These are phyloP conservation scores for Drosophila meridiana DNA, from an alignment of 2,888 invertebrate genomes.

Conservation along the genomic window DNA sequence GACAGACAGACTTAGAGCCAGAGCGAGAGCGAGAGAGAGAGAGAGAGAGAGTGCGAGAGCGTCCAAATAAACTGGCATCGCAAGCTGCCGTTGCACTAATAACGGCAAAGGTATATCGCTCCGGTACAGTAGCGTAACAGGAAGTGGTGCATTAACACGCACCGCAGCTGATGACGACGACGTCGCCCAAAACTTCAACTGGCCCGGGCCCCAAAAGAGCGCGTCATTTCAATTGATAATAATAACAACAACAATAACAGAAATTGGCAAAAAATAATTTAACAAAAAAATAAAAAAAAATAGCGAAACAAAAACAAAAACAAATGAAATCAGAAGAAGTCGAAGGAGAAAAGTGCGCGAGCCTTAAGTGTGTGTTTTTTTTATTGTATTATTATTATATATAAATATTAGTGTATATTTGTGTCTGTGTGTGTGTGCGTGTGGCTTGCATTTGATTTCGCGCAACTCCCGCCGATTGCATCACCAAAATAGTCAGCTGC, in stretches of 20 bases:
- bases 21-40: not conserved
- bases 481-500: constrained; percentile 53
- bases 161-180: constrained; percentile 64
- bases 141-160: constrained; percentile 83
- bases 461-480: constrained; percentile 58
- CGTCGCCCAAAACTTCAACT: constrained; percentile 35
- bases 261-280: constrained; percentile 10
- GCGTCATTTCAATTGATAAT: constrained; percentile 45
- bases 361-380: not conserved
- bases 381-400: not conserved
- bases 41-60: constrained; percentile 22
- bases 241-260: constrained; percentile 18
- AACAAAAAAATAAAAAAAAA: constrained; percentile 3
- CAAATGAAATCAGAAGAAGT: constrained; percentile 9
- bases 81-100: constrained; percentile 69
- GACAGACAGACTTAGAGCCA: not conserved
- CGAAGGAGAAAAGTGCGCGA: constrained; percentile 27
- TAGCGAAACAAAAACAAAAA: constrained; percentile 10
- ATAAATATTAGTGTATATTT: not conserved
- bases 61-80: constrained; percentile 14
- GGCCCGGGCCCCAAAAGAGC: constrained; percentile 53
- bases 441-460: constrained; percentile 23
- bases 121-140: constrained; percentile 80
- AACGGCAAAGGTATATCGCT: constrained; percentile 63
- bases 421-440: not conserved